These are phyloP conservation scores for Nannoperca australis DNA, from an alignment of 2,797 vertebrate genomes.

Conservation along the genomic window DNA sequence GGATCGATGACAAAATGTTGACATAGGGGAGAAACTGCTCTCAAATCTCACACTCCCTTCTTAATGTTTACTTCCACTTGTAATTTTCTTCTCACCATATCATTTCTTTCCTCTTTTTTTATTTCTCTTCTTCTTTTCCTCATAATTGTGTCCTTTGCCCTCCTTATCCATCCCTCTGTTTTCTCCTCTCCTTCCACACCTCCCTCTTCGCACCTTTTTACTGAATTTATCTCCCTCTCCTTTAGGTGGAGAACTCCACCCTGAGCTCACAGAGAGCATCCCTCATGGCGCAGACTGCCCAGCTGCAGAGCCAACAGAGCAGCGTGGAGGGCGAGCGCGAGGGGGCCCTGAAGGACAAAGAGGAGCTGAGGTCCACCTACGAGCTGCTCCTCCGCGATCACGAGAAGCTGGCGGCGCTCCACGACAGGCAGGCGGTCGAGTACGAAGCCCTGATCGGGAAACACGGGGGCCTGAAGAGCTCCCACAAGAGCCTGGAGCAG, in stretches of 20 bases:
- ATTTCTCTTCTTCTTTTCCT: neutral
- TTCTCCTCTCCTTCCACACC: neutral
- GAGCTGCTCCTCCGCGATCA: conserved; percentile 95
- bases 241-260: conserved; percentile 96
- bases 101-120: neutral
- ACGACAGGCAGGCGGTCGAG: conserved; percentile 93
- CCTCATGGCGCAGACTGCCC: conserved; percentile 96
- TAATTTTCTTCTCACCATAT: neutral
- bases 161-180: neutral
- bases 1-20: neutral
- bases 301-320: conserved; percentile 94
- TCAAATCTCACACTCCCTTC: neutral
- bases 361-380: conserved; percentile 93
- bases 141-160: neutral
- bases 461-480: conserved; percentile 93
- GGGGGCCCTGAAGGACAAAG: conserved; percentile 88
- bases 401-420: conserved; percentile 94
- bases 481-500: conserved; percentile 94
- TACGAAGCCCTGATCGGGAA: conserved; percentile 95
- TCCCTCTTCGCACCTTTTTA: neutral
- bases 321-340: conserved; percentile 93
- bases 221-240: neutral
- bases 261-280: conserved; percentile 93
- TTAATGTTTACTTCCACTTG: neutral
- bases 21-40: neutral